phyloP scores from a whole-genome alignment of 2,797 vertebrate genomes.

The Paedocypris micromegethes region DNA sequence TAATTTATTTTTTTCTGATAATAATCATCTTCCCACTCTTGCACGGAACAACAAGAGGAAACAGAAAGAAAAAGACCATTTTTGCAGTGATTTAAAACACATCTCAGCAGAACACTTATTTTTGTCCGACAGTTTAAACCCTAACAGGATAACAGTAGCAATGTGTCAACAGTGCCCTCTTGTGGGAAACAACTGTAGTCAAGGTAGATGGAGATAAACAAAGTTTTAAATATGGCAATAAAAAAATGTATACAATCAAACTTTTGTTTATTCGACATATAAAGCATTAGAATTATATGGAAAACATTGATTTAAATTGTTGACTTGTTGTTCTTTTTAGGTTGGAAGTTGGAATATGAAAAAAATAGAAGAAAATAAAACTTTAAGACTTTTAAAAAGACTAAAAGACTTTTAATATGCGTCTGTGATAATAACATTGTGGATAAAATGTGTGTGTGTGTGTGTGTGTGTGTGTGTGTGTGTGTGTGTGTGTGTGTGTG shows the following conservation, averaged over 20 bases:
- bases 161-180: slow-evolving; percentile 49
- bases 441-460: no score
- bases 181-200: slow-evolving; percentile 26
- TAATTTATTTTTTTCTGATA: slow-evolving; percentile 42
- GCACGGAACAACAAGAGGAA: slow-evolving; percentile 7
- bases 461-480: no score
- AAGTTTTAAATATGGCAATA: neutral
- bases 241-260: neutral
- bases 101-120: slow-evolving; percentile 26
- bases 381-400: no score
- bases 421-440: no score
- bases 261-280: no score
- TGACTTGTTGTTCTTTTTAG: no score
- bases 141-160: neutral
- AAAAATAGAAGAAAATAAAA: no score
- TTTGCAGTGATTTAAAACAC: slow-evolving; percentile 25
- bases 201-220: neutral
- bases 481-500: no score
- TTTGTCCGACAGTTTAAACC: slow-evolving; percentile 21
- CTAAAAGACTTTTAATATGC: no score
- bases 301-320: no score
- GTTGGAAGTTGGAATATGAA: no score
- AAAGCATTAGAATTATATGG: no score
- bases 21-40: slow-evolving; percentile 30
- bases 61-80: slow-evolving; percentile 14